Evolutionary conservation across 2,888 invertebrate genomes (phyloP).

Genomic region (Pandemis corylana): DNA sequence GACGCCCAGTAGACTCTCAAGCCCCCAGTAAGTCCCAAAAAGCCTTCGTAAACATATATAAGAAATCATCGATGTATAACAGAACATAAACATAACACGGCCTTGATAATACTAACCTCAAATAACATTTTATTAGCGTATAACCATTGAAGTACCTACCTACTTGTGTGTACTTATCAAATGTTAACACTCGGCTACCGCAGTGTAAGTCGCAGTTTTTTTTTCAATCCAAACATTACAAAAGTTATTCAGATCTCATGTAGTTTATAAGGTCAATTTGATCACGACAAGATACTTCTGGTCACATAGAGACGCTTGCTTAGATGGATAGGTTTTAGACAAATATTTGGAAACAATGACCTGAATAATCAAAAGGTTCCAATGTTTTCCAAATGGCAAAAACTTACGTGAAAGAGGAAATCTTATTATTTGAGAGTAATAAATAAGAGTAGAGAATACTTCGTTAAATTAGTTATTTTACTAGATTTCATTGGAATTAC

Average conservation of each 20-base stretch:
- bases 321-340: neutral
- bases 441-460: no score
- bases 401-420: no score
- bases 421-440: no score
- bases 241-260: neutral
- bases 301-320: neutral
- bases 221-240: neutral
- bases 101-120: neutral
- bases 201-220: neutral
- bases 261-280: neutral
- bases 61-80: neutral
- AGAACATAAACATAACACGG: neutral
- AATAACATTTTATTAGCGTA: neutral
- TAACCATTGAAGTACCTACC: no score
- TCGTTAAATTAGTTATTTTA: no score
- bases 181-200: no score
- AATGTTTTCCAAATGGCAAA: neutral
- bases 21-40: no score
- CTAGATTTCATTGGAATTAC: no score
- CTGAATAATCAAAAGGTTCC: neutral
- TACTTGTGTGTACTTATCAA: no score
- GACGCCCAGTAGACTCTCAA: no score
- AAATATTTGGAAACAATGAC: slow-evolving; percentile 4
- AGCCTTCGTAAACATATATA: neutral
- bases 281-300: neutral